Evolutionary conservation across 2,113 vertebrate species (phyloP), one percentile per base, ranked within the genome.

Genomic region (Cacatua alba): DNA sequence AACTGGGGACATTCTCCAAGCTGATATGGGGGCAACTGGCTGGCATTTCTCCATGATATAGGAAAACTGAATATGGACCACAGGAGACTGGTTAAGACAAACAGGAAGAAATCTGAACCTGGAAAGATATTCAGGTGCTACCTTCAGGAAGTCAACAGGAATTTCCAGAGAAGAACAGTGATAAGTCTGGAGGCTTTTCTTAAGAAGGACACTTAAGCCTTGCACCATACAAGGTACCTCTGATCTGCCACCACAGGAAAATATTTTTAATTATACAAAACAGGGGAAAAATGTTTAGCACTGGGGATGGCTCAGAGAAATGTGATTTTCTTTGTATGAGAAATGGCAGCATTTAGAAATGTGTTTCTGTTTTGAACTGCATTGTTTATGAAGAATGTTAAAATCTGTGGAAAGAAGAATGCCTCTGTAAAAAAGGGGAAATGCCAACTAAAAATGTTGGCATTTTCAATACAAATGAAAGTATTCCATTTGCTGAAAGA

Each of bases 381-480:
- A 64, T 41, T 87, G 44, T 76, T 91, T 48, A 51, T 90, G 46
- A 79, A 63, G 63, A 91, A 72, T 46, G 14, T 14, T 82, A 55
- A 95, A 91, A 77, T 29, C 39, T 67, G 19, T 55, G 46, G 29
- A 52, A 94, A 79, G 52, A 91, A 87, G 41, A 86, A 70, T 65
- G 8, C 6, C 3, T 53, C 71, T 51, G 29, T 68, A 88, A 67
- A 91, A 93, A 91, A 86, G 21, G 6, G 33, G 51, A 94, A 94
- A 94, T 88, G 59, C 5, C 53, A 81, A 37, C 25, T 74, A 43
- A 86, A 91, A 77, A 41, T 44, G 8, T 20, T 72, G 46, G 6
- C 71, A 77, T 92, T 94, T 96, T 81, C 59, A 88, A 62, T 74
- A 74, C 23, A 90, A 94, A 74, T 67, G 6, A 46, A 88, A 48